Conservation (phyloP, 1,140 invertebrate genomes). For the Scaptomyza pallida region DNA sequence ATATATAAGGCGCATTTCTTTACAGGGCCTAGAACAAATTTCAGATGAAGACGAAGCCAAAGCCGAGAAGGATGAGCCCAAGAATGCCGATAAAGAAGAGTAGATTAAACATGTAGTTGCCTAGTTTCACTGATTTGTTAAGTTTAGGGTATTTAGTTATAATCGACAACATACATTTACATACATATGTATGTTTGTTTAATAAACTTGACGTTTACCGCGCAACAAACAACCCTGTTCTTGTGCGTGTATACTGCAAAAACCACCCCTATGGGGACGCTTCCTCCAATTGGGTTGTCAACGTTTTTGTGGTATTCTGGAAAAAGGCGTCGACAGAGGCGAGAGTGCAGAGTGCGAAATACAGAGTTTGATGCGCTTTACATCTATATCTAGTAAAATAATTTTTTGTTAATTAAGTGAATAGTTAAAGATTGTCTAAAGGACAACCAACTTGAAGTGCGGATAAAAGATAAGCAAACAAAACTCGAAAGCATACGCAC, state of each 20-base stretch:
- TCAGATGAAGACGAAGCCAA: slow-evolving; percentile 21
- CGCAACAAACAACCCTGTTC: slow-evolving; percentile 67
- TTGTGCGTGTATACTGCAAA: slow-evolving; percentile 41
- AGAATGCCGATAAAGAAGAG: not conserved
- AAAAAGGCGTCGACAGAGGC: slow-evolving; percentile 68
- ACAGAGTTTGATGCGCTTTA: slow-evolving; percentile 19
- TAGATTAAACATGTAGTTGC: slow-evolving; percentile 1
- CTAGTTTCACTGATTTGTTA: not conserved
- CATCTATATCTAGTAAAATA: slow-evolving; percentile 6
- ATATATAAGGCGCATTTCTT: slow-evolving; percentile 18
- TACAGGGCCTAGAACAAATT: slow-evolving; percentile 64
- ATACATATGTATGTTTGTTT: not conserved
- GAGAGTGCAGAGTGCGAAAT: slow-evolving; percentile 13
- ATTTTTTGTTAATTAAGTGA: slow-evolving; percentile 10
- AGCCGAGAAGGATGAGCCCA: not conserved
- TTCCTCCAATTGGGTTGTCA: slow-evolving; percentile 55
- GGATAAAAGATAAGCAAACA: slow-evolving; percentile 25
- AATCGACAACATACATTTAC: slow-evolving; percentile 20
- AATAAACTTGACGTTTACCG: slow-evolving; percentile 51
- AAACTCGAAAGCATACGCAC: slow-evolving; percentile 27
- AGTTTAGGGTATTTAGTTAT: not conserved
- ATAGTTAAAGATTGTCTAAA: slow-evolving; percentile 40
- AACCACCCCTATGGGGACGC: slow-evolving; percentile 72
- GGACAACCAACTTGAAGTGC: slow-evolving; percentile 15
- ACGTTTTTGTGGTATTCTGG: slow-evolving; percentile 73